Conservation (phyloP, 2,797 vertebrate species). For the Urocyon cinereoargenteus region DNA sequence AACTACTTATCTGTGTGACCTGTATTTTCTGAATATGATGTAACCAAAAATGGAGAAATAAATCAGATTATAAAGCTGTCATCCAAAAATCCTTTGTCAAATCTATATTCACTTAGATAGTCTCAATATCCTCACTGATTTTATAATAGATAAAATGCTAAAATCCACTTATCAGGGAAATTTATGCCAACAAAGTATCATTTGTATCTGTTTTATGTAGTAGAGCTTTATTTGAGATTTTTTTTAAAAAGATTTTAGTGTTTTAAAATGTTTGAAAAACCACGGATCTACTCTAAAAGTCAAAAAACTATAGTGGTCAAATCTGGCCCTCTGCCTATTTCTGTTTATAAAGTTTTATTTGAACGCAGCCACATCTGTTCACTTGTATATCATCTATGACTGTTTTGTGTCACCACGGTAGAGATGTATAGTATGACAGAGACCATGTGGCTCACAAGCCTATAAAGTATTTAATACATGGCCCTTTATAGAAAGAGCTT, state of each 20-base stretch:
- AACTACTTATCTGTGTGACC: constrained; percentile 4
- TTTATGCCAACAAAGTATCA: neutral
- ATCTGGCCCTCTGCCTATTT: neutral
- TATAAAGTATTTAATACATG: constrained; percentile 18
- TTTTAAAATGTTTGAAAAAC: constrained; percentile 45
- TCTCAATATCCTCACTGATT: neutral
- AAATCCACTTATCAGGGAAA: constrained; percentile 25
- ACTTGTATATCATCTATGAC: neutral
- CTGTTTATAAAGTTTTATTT: neutral
- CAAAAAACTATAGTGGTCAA: neutral
- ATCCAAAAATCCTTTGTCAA: constrained; percentile 38
- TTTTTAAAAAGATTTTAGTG: neutral
- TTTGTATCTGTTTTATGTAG: constrained; percentile 16
- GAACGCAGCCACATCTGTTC: neutral
- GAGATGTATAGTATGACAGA: neutral
- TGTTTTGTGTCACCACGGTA: neutral
- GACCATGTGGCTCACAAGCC: neutral
- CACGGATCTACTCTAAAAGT: constrained; percentile 19
- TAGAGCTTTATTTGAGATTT: neutral
- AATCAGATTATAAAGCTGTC: neutral
- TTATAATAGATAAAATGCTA: constrained; percentile 23
- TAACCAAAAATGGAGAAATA: constrained; percentile 56
- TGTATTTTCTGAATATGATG: constrained; percentile 10
- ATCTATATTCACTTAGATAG: neutral
- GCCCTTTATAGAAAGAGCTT: constrained; percentile 22